Conservation (phyloP, 2,888 invertebrate species). For the Julus scanicus region DNA sequence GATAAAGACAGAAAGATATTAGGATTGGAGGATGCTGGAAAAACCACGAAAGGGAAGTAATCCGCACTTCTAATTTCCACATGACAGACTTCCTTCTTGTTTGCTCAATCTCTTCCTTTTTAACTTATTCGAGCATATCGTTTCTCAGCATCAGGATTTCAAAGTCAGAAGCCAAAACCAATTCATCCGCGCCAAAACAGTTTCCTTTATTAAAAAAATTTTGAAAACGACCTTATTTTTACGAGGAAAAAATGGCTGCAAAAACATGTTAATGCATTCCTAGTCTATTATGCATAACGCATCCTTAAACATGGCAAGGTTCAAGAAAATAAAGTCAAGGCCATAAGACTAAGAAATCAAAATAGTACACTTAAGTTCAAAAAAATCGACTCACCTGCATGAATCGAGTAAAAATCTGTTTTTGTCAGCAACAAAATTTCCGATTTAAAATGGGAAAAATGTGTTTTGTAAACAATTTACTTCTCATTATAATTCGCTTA, state of each 20-base stretch:
- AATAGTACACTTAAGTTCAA: no score
- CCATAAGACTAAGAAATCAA: background rate
- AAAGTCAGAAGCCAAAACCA: background rate
- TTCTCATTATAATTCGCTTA: no score
- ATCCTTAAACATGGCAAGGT: background rate
- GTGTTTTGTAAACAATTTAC: no score
- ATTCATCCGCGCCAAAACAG: background rate
- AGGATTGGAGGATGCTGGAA: background rate
- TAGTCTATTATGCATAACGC: background rate
- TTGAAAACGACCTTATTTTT: background rate
- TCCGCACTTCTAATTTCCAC: constrained; percentile 29
- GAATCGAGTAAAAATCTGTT: no score
- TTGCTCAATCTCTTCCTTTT: constrained; percentile 24
- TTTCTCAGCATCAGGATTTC: background rate
- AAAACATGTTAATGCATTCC: background rate
- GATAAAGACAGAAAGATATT: constrained; percentile 25
- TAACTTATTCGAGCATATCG: constrained; percentile 1
- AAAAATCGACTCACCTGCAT: no score
- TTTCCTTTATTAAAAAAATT: background rate
- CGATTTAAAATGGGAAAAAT: no score
- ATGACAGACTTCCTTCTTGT: constrained; percentile 21
- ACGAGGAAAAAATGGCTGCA: background rate
- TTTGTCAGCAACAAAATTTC: no score
- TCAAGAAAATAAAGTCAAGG: background rate
- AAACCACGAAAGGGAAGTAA: constrained; percentile 24